phyloP scores from a whole-genome alignment of 1,140 invertebrate genomes.

The Spodoptera litura region DNA sequence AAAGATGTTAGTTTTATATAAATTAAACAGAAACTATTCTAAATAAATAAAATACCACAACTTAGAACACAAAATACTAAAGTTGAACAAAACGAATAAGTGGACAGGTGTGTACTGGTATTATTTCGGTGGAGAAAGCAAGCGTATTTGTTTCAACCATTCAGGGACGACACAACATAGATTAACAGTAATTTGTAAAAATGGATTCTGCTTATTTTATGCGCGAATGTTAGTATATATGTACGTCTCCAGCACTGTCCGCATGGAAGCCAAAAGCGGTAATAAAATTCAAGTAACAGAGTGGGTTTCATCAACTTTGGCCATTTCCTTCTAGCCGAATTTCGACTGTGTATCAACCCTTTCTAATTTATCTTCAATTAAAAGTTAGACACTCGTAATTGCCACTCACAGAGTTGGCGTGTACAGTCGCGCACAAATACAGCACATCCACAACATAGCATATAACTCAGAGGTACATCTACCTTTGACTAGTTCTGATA shows the following conservation, averaged over 20 bases:
- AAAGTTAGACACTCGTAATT: conserved; percentile 34
- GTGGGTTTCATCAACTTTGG: conserved; percentile 42
- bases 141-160: conserved; percentile 54
- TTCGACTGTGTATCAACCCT: conserved; percentile 22
- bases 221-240: conserved; percentile 35
- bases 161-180: conserved; percentile 79
- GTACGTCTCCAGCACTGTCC: neutral
- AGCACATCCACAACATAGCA: conserved; percentile 44
- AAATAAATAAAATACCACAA: conserved; percentile 80
- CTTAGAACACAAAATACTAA: conserved; percentile 66
- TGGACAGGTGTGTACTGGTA: conserved; percentile 74
- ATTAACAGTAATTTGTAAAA: conserved; percentile 62
- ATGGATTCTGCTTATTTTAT: conserved; percentile 46
- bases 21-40: conserved; percentile 75
- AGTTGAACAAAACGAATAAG: conserved; percentile 75
- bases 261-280: conserved; percentile 33
- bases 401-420: neutral
- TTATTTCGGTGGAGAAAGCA: conserved; percentile 60
- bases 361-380: conserved; percentile 40
- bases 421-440: conserved; percentile 47
- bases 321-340: conserved; percentile 40
- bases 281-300: conserved; percentile 30
- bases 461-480: conserved; percentile 71
- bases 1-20: conserved; percentile 70
- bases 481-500: conserved; percentile 81